These are phyloP conservation scores for Cremastinae sp. DNA, from an alignment of 2,888 invertebrate genomes.

Conservation along the genomic window DNA sequence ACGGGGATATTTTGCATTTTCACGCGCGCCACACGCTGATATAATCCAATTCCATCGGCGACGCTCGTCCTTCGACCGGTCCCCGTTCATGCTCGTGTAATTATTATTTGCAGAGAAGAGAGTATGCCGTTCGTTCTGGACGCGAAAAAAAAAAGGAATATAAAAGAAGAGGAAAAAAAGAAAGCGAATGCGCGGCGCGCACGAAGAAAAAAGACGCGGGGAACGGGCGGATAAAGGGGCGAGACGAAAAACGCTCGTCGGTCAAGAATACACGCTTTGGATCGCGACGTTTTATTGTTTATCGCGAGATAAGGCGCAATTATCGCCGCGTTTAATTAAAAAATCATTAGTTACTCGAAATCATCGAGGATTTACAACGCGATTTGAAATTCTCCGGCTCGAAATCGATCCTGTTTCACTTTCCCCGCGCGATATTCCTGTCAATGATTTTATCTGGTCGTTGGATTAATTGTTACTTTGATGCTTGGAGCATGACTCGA, in stretches of 20 bases:
- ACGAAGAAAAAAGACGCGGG: neutral
- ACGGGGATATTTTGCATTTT: constrained; percentile 56
- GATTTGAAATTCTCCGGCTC: neutral
- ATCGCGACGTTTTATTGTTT: constrained; percentile 1
- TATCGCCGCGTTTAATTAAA: constrained; percentile 10
- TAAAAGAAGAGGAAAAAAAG: too few species aligned
- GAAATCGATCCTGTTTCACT: too few species aligned
- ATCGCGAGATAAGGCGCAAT: constrained; percentile 16
- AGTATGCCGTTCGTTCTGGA: constrained; percentile 26
- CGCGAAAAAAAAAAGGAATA: constrained; percentile 22
- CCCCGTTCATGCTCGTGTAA: constrained; percentile 46
- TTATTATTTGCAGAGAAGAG: constrained; percentile 39
- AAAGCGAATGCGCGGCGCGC: too few species aligned
- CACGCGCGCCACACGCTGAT: constrained; percentile 43
- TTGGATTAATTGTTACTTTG: too few species aligned
- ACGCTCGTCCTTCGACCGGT: constrained; percentile 39
- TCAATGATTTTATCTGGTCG: too few species aligned
- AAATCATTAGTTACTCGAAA: constrained; percentile 5
- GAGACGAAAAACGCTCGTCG: neutral
- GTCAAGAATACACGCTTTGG: constrained; percentile 20
- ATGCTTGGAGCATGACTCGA: too few species aligned
- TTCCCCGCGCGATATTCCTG: too few species aligned
- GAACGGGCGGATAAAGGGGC: neutral
- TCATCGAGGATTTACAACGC: neutral
- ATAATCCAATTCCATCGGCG: constrained; percentile 57